Conservation (phyloP, 2,797 vertebrate genomes). For the Sebastes melanostomus region DNA sequence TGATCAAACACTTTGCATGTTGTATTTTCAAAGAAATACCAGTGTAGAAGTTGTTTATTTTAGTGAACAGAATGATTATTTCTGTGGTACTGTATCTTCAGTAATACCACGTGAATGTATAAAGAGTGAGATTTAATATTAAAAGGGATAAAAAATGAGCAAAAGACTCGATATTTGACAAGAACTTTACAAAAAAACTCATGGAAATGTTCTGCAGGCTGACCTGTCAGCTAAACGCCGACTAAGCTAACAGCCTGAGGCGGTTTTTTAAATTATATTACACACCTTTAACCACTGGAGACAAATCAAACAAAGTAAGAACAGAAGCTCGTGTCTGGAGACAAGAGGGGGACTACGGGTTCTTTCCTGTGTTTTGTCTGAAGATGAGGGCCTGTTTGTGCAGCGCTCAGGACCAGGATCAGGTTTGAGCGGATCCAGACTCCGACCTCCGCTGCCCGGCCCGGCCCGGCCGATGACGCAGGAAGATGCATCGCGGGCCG, state of each 20-base stretch:
- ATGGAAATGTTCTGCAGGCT: not conserved
- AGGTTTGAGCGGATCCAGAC: slow-evolving; percentile 50
- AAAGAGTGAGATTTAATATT: not conserved
- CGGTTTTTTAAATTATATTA: slow-evolving; percentile 17
- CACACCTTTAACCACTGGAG: slow-evolving; percentile 17
- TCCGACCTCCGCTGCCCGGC: not conserved
- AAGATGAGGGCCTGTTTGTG: slow-evolving; percentile 39
- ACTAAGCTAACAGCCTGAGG: slow-evolving; percentile 4
- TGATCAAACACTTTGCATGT: not conserved
- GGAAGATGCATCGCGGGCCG: slow-evolving; percentile 48
- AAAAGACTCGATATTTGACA: not conserved
- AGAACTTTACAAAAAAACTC: not conserved
- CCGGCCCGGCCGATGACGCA: slow-evolving; percentile 56
- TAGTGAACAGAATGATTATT: not conserved
- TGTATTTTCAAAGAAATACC: not conserved
- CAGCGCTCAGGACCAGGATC: slow-evolving; percentile 19
- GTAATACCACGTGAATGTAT: not conserved
- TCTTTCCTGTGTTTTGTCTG: slow-evolving; percentile 65
- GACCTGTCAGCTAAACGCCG: slow-evolving; percentile 1
- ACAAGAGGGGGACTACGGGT: not conserved
- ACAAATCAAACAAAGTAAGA: slow-evolving; percentile 22
- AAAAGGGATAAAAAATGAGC: not conserved
- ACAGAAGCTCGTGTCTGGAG: slow-evolving; percentile 16
- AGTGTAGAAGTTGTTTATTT: not conserved
- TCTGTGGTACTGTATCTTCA: not conserved